Evolutionary conservation across 1,140 invertebrate genomes (phyloP).

Genomic region (Calycopis cecrops): DNA sequence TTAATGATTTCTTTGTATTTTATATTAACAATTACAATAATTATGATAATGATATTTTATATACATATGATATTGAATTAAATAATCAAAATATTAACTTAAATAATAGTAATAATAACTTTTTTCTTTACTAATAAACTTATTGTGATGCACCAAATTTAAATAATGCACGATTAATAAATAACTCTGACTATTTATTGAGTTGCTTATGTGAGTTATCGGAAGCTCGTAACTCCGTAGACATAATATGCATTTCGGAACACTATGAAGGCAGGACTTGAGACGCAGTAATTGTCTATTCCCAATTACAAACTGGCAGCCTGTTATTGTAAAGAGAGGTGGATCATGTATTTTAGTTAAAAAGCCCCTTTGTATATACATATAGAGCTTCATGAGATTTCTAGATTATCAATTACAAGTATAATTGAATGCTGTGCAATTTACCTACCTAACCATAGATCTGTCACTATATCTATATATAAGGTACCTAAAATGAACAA

Average conservation of each 20-base stretch:
- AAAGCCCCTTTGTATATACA: neutral
- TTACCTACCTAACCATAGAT: neutral
- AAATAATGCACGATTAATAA: neutral
- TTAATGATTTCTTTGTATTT: neutral
- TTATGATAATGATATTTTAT: neutral
- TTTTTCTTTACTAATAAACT: neutral
- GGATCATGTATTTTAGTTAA: neutral
- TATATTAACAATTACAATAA: neutral
- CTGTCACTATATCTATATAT: neutral
- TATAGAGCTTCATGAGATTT: neutral
- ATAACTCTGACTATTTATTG: neutral
- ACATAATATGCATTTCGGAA: neutral
- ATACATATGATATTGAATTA: neutral
- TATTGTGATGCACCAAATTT: neutral
- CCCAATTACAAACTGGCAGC: neutral
- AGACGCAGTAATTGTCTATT: neutral
- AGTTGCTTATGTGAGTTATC: neutral
- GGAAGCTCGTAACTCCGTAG: neutral
- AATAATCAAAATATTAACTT: neutral
- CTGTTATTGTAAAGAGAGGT: neutral
- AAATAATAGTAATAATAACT: neutral
- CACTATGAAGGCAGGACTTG: neutral
- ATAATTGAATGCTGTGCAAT: neutral
- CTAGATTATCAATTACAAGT: neutral
- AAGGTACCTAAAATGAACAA: neutral